A percentile compares a stretch with the other conserved stretches of the same genome.
These are phyloP conservation scores for Liodrosophila aerea DNA, from an alignment of 2,888 invertebrate species.

Conservation along the genomic window DNA sequence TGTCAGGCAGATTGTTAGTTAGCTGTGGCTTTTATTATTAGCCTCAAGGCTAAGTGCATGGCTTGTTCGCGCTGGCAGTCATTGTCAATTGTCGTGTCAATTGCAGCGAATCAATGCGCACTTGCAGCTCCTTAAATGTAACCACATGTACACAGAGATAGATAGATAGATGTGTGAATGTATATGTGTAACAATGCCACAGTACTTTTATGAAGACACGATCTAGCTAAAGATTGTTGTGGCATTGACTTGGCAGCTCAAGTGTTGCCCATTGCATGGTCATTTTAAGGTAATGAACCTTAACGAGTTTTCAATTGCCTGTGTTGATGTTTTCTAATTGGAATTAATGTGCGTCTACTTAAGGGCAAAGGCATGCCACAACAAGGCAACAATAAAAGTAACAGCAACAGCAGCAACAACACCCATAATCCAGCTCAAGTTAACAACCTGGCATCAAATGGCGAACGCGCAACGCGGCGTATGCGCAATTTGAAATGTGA, in stretches of 20 bases:
- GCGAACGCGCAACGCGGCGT: constrained; percentile 49
- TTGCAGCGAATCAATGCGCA: constrained; percentile 63
- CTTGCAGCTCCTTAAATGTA: constrained; percentile 64
- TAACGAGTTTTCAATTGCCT: constrained; percentile 74
- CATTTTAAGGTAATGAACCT: constrained; percentile 72
- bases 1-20: constrained; percentile 14
- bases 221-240: constrained; percentile 40
- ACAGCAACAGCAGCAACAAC: background rate
- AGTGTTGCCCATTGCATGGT: constrained; percentile 35
- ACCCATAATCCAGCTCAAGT: background rate
- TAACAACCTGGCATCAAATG: constrained; percentile 23
- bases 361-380: constrained; percentile 58
- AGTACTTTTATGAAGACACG: constrained; percentile 24
- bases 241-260: constrained; percentile 38
- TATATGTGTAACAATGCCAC: constrained; percentile 7
- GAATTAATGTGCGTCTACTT: constrained; percentile 70
- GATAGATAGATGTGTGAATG: background rate
- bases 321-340: constrained; percentile 70
- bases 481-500: constrained; percentile 52
- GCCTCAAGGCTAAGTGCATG: constrained; percentile 68
- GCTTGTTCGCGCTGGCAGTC: no score
- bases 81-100: constrained; percentile 72
- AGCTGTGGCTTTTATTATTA: constrained; percentile 37
- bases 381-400: background rate
- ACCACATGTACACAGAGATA: constrained; percentile 9